A percentile compares a stretch with the other conserved stretches of the same genome.
phyloP scores from a whole-genome alignment of 2,888 invertebrate species.

The Epirrhoe tristata region DNA sequence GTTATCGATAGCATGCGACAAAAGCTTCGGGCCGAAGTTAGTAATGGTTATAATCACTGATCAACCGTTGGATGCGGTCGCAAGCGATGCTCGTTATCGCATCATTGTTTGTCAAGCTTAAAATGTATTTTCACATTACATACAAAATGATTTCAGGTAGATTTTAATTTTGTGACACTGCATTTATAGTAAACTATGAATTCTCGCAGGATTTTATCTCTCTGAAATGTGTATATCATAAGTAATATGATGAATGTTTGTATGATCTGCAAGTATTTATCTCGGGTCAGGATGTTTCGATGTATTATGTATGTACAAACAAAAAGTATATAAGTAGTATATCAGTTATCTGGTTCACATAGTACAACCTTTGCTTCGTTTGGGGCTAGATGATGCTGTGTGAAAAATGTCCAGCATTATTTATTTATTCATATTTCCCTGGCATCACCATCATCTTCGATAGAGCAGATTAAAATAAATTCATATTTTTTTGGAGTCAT shows the following conservation, averaged over 20 bases:
- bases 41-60: constrained; percentile 49
- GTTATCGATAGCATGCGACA: background rate
- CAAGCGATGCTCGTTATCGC: constrained; percentile 55
- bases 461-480: background rate
- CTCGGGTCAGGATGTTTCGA: too few species aligned
- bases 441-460: too few species aligned
- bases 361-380: too few species aligned
- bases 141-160: background rate
- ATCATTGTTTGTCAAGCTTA: constrained; percentile 49
- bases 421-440: too few species aligned
- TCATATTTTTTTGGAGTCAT: background rate
- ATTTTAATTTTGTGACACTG: background rate
- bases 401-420: too few species aligned
- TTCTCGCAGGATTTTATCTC: background rate
- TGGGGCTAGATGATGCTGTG: too few species aligned
- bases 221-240: too few species aligned
- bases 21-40: background rate
- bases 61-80: constrained; percentile 40
- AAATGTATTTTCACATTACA: constrained; percentile 15
- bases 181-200: background rate
- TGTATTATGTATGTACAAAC: too few species aligned
- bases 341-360: too few species aligned
- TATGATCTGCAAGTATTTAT: too few species aligned
- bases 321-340: too few species aligned
- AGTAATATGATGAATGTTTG: too few species aligned